Conservation (phyloP, 1,140 invertebrate genomes). For the Lycorma delicatula region DNA sequence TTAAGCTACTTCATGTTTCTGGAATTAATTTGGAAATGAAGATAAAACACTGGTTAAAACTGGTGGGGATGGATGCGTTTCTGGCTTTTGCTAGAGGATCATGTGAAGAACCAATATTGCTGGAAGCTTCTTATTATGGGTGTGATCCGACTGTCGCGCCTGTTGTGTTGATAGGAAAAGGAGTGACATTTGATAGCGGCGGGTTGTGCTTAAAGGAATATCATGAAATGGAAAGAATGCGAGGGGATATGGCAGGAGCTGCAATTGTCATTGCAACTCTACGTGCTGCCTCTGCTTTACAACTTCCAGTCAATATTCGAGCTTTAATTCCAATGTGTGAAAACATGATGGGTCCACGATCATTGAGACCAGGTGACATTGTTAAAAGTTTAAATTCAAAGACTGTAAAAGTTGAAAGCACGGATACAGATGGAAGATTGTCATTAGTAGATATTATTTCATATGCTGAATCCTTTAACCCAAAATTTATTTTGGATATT, state of each 20-base stretch:
- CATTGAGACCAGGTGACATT: constrained; percentile 55
- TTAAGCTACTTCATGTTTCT: constrained; percentile 39
- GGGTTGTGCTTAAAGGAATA: constrained; percentile 52
- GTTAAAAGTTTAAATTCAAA: constrained; percentile 55
- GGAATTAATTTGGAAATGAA: constrained; percentile 40
- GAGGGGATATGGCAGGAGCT: constrained; percentile 59
- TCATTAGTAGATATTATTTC: constrained; percentile 53
- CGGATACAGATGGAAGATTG: constrained; percentile 56
- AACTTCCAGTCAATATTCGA: constrained; percentile 48
- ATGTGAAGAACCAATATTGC: constrained; percentile 49
- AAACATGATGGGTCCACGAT: constrained; percentile 52
- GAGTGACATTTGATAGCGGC: constrained; percentile 57
- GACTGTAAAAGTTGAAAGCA: constrained; percentile 54
- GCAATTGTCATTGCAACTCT: constrained; percentile 48
- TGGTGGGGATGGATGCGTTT: constrained; percentile 52
- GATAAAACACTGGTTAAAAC: constrained; percentile 43
- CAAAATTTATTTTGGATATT: constrained; percentile 48
- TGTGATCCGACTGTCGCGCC: constrained; percentile 38
- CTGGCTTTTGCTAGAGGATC: constrained; percentile 52
- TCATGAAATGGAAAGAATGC: constrained; percentile 49
- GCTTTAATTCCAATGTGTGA: constrained; percentile 49
- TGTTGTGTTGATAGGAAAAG: constrained; percentile 41
- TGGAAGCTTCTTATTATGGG: constrained; percentile 32
- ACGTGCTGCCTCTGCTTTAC: constrained; percentile 42
- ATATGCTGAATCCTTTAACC: constrained; percentile 41